Evolutionary conservation across 2,888 invertebrate species (phyloP), one percentile per base, ranked within the genome.

Genomic region (Orthosia incerta): DNA sequence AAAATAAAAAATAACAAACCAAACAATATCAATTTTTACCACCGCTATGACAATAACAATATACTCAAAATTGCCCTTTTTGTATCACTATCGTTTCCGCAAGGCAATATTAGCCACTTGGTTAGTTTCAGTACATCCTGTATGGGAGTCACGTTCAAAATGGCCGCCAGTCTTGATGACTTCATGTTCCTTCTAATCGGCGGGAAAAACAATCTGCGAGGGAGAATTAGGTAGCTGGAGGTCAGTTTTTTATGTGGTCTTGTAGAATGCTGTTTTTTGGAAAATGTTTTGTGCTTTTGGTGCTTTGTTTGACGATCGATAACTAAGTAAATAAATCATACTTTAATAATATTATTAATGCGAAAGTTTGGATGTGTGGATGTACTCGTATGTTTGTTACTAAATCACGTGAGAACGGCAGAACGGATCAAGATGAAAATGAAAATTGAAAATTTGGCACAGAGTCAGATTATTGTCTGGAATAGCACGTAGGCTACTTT

Each of bases 181-280:
- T 93, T 90, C 88, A 91, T 91, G 89, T 89, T 86, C 86, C 86
- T 89, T 84, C 85, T 90, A 90, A 90, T 90, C 87, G 90, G 79
- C 85, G 83, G 79, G 82, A 83, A 85, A 88, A 89, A 90, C 88
- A 87, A 88, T 86, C 82, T 84, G 39, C 68, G 65, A 26, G 53
- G 68, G 66, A 69, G 61, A 79, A 83, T 86, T 70, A 72, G 60
- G 51, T 64, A 63, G 46, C 55, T 45, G 55, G 67, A 48, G 31
- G 55, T 55, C 3, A 57, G n/a, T 71, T 76, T 57, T 66, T 12
- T 12, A 70, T 57, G 46, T 46, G 23, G 64, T 67, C 13, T 65
- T 57, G 23, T 48, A 13, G 7, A 48, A 48, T 16, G 45, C 50
- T 26, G 13, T 60, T 20, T 51, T 60, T 39, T 9, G 48, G 55